phyloP scores from a whole-genome alignment of 1,140 invertebrate genomes.

The Procambarus virginalis region DNA sequence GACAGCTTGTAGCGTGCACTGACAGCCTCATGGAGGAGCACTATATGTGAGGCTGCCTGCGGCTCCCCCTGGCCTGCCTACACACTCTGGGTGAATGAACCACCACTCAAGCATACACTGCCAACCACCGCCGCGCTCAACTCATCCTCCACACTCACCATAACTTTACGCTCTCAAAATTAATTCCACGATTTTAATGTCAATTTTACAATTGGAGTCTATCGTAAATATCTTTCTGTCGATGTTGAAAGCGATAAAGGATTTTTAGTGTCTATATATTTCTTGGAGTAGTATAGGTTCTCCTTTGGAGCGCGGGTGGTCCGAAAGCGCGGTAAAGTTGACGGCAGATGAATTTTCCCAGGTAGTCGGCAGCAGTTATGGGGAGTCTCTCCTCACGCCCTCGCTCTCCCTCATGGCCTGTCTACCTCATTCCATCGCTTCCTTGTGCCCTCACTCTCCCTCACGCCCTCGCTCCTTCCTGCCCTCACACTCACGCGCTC shows the following conservation, averaged over 20 bases:
- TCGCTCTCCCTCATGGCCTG: neutral
- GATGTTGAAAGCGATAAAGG: too few species aligned
- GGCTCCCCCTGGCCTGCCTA: too few species aligned
- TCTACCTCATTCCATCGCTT: too few species aligned
- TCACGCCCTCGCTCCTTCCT: too few species aligned
- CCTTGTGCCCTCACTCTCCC: neutral
- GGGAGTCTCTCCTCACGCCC: neutral
- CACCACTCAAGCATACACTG: constrained; percentile 17
- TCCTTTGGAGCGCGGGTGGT: neutral
- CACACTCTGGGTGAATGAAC: constrained; percentile 42
- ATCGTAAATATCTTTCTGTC: neutral
- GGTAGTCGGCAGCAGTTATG: neutral
- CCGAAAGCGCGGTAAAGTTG: neutral
- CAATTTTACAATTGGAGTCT: neutral
- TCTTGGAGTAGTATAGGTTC: neutral
- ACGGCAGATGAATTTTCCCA: neutral
- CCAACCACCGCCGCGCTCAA: constrained; percentile 9
- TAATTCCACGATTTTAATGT: neutral
- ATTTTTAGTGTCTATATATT: neutral
- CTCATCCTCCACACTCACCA: neutral
- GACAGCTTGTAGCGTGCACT: neutral
- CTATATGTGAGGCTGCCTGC: neutral
- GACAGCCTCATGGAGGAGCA: constrained; percentile 4
- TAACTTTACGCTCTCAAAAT: neutral
- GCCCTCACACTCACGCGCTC: too few species aligned